A percentile compares a stretch with the other conserved stretches of the same genome.
phyloP scores from a whole-genome alignment of 2,888 invertebrate genomes.

The Thera britannica region DNA sequence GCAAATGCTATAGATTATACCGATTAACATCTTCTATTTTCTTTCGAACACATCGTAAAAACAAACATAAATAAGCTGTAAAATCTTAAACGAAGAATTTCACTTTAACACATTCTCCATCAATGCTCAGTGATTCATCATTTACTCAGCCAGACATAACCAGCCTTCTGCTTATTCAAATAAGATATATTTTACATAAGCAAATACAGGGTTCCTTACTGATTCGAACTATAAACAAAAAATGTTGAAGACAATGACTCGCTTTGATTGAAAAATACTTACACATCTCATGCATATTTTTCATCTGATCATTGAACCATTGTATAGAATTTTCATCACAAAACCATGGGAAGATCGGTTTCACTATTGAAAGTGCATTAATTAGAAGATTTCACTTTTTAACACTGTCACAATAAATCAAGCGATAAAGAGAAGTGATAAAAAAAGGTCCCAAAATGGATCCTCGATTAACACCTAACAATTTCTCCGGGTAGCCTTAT shows the following conservation, averaged over 20 bases:
- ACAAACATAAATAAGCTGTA: slow-evolving; percentile 14
- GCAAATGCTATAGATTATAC: background rate
- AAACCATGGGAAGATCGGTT: slow-evolving; percentile 59
- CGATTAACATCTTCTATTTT: slow-evolving; percentile 1
- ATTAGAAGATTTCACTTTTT: slow-evolving; percentile 50
- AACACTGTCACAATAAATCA: slow-evolving; percentile 36
- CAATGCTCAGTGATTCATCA: slow-evolving; percentile 42
- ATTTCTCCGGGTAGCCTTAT: slow-evolving; percentile 55
- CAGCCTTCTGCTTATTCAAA: slow-evolving; percentile 27
- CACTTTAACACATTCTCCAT: slow-evolving; percentile 39
- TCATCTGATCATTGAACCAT: slow-evolving; percentile 53
- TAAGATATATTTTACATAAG: slow-evolving; percentile 35
- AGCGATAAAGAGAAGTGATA: slow-evolving; percentile 44
- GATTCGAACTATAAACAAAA: slow-evolving; percentile 38
- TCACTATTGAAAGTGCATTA: slow-evolving; percentile 60
- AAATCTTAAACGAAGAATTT: slow-evolving; percentile 37
- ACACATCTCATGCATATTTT: slow-evolving; percentile 76
- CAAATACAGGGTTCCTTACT: slow-evolving; percentile 23
- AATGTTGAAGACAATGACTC: slow-evolving; percentile 31
- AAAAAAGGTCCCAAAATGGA: slow-evolving; percentile 50
- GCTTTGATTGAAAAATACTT: slow-evolving; percentile 56
- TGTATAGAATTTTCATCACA: slow-evolving; percentile 48
- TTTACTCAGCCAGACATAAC: slow-evolving; percentile 29
- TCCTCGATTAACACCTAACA: slow-evolving; percentile 62
- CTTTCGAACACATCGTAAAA: slow-evolving; percentile 16